These are phyloP conservation scores for Diplolepis rosae DNA, from an alignment of 2,888 invertebrate species.

Conservation along the genomic window DNA sequence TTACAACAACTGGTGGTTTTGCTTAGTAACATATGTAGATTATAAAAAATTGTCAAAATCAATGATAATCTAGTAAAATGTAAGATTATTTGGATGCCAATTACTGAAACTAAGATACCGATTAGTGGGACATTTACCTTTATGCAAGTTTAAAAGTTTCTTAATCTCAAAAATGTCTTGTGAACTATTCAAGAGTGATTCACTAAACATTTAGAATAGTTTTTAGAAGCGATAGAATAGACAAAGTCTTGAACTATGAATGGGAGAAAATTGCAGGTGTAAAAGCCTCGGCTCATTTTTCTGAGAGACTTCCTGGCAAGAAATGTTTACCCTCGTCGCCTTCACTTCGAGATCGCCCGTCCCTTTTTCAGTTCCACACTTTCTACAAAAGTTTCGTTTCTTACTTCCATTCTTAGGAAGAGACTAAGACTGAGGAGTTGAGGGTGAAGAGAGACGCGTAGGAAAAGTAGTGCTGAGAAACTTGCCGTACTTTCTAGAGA, in stretches of 20 bases:
- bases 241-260: not conserved
- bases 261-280: constrained; percentile 15
- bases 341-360: not conserved
- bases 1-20: too few species aligned
- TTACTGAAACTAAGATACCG: too few species aligned
- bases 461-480: constrained; percentile 8
- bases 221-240: too few species aligned
- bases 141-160: too few species aligned
- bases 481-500: not conserved
- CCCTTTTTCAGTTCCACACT: not conserved
- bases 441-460: not conserved
- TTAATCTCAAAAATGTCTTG: too few species aligned
- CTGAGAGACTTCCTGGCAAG: not conserved
- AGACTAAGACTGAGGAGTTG: not conserved
- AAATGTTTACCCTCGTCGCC: constrained; percentile 15
- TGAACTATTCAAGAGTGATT: too few species aligned
- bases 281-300: constrained; percentile 1
- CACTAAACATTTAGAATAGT: too few species aligned
- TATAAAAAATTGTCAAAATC: too few species aligned
- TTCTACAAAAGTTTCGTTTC: constrained; percentile 20
- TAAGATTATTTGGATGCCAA: too few species aligned
- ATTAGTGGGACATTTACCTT: too few species aligned
- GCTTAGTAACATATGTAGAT: too few species aligned
- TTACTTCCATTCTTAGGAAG: not conserved
- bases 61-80: too few species aligned